Base-by-base conservation (phyloP, 1,140 invertebrate genomes). In the Popillia japonica region DNA sequence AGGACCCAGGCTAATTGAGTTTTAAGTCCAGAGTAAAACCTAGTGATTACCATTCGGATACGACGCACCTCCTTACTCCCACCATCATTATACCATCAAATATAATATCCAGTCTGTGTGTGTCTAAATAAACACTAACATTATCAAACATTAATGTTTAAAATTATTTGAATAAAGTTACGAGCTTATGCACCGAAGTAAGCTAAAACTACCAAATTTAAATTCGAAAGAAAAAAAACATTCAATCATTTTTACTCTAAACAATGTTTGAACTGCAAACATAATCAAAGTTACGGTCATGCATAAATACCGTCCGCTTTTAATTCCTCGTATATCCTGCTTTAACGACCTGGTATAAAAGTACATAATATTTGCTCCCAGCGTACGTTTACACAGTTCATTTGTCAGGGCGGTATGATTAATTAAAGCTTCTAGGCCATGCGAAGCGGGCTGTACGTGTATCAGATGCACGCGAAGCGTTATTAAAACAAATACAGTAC, bases 391-490 rank as follows among this genome's bases (percentile, higher is more conserved):
- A 55, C 48, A 55, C 48, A 55, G 48, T 55, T 55, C 48, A 55
- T 55, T 55, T 55, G 48, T 55, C 14, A 7, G 48, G 6, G 6
- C 48, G 14, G 10, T 55, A 55, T 55, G 48, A 55, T 55, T 55
- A 55, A 55, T 55, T 55, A 55, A 55, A 17, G 48, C 48, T 55
- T n/a, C 48, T 6, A 55, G 11, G 48, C 17, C 48, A 55, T 55
- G 48, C 48, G 48, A 55, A 55, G 17, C 48, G 48, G 27, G 27
- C 27, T 34, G 27, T 34, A 55, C 17, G 6, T n/a, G n/a, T 55
- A 55, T 55, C 48, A 55, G 48, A 55, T n/a, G 48, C 48, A 55
- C 48, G 48, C 48, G 48, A 55, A 55, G 48, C 17, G 48, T 55
- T 55, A 55, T 20, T 55, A 14, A 55, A 55, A 55, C 48, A 55